Evolutionary conservation across 2,888 invertebrate genomes (phyloP), one percentile per base, ranked within the genome.

Genomic region (Melinaea menophilus): DNA sequence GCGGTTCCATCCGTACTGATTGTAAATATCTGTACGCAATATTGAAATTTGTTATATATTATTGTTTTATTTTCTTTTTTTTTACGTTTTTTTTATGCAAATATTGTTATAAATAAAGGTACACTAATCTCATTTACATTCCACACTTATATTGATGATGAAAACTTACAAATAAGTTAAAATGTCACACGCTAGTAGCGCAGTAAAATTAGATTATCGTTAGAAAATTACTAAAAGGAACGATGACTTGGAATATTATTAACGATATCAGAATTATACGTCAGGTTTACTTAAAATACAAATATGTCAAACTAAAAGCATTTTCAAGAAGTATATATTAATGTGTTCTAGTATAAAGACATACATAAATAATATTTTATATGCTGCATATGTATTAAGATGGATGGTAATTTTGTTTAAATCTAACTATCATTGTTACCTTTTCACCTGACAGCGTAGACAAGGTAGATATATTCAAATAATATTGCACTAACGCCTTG

Each of bases 51-150:
- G 51, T 51, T 51, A 31, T 31, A 51, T 51, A n/a, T 22, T 51
- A 48, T 48, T 31, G 9, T 51, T 22, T 48, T 48, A 31, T 48
- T 48, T 51, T 51, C 31, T 51, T 9, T 31, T 51, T 9, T 31
- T 31, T 51, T 31, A 31, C 5, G 51, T 51, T 51, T 51, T 22
- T 46, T 22, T 51, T 51, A 51, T 51, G 51, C 51, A 51, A 51
- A 51, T 51, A 51, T 51, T 51, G 51, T 31, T 31, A 51, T 7
- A 9, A 51, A 51, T 51, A 51, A 60, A 60, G 64, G 60, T 61
- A 61, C 68, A 67, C 65, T 61, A 61, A 63, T 67, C 65, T 67
- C 67, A 68, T 64, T 64, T 64, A 71, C 71, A 71, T 69, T 71
- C 71, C 69, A 69, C 66, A 64, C 35, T 33, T 46, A 68, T 64